Conservation (phyloP, 2,888 invertebrate species). For the Entomobrya proxima region DNA sequence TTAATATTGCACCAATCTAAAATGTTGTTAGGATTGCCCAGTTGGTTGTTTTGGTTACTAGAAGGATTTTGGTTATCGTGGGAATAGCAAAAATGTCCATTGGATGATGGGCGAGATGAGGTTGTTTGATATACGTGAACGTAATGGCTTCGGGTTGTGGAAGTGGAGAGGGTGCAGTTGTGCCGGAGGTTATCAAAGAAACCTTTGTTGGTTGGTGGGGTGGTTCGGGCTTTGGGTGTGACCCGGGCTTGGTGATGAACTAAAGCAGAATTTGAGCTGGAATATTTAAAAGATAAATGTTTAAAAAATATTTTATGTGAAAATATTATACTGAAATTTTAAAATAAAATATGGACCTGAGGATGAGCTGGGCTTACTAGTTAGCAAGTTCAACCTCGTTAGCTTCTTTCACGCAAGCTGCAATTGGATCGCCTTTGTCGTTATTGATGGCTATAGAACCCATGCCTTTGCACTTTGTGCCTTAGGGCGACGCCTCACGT, state of each 20-base stretch:
- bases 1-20: no score
- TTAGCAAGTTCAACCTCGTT: neutral
- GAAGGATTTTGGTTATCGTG: neutral
- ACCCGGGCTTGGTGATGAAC: neutral
- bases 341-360: neutral
- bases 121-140: constrained; percentile 36
- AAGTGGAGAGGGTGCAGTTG: constrained; percentile 21
- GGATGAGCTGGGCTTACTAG: neutral
- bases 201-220: neutral
- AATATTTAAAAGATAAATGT: no score
- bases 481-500: constrained; percentile 67
- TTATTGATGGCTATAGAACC: constrained; percentile 65
- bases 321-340: no score
- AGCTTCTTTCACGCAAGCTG: constrained; percentile 58
- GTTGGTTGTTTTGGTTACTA: constrained; percentile 2
- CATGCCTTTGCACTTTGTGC: constrained; percentile 69
- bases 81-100: neutral
- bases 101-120: neutral
- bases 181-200: constrained; percentile 14
- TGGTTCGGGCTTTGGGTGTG: neutral
- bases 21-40: neutral
- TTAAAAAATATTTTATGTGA: no score
- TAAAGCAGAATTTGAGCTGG: no score
- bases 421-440: constrained; percentile 71
- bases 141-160: constrained; percentile 35